Base-by-base conservation (phyloP, 1,140 invertebrate genomes). In the Coptotermes formosanus region DNA sequence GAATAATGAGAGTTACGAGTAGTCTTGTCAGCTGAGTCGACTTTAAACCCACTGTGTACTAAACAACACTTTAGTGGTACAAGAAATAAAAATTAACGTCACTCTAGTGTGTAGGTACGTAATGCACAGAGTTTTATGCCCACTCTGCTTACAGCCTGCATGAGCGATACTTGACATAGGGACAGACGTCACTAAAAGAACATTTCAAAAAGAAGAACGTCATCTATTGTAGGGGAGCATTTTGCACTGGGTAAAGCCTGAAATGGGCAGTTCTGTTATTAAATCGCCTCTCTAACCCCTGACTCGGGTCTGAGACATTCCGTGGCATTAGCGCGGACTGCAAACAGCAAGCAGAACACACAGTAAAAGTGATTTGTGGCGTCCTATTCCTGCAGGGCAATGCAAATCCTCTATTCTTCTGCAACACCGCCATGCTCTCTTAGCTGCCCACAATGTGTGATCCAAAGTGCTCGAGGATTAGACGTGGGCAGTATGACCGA, bases 341-440 rank as follows among this genome's bases (percentile, higher is more conserved):
- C 64, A 75, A 75, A 75, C 64, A 75, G 64, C 64, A 75, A n/a
- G 64, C 64, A 75, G 64, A 75, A 75, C 82, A 83, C 48, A 52
- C 82, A 83, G 82, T 83, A 45, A 83, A 83, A 83, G 82, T 83
- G 82, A 83, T 83, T 83, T 83, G 82, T 83, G 82, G 44, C 82
- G 48, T 30, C 21, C 82, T 83, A 52, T 75, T 55, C 64, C 64
- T 75, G 64, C 7, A 75, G 64, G n/a, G 43, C 48, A 43, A 83
- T 83, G 82, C 82, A 83, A 83, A 83, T 83, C 82, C 82, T 43
- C 82, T 30, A 83, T 83, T 83, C 82, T 83, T 83, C 82, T 75
- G 64, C n/a, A 75, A 75, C 32, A 43, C 38, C 48, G 32, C 82
- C 43, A 32, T 30, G 38, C 38, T 83, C 82, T 83, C 82, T 52